A percentile compares a stretch with the other conserved stretches of the same genome.
phyloP scores from a whole-genome alignment of 2,797 vertebrate species.

The Sandelia bainsii region DNA sequence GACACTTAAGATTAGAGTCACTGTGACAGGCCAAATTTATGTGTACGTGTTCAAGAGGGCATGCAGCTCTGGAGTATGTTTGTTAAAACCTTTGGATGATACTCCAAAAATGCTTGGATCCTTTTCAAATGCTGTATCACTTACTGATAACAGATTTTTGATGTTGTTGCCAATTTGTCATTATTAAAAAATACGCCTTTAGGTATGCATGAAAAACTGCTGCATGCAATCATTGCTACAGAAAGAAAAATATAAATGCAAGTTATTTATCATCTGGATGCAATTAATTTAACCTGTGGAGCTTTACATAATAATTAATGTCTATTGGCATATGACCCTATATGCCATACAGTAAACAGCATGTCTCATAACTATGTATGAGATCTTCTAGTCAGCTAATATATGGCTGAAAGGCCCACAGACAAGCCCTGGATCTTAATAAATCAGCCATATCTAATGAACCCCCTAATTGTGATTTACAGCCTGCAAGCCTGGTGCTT shows the following conservation, averaged over 20 bases:
- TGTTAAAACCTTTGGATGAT: slow-evolving; percentile 60
- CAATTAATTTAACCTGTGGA: slow-evolving; percentile 69
- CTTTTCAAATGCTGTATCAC: slow-evolving; percentile 50
- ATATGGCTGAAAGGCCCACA: slow-evolving; percentile 56
- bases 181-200: slow-evolving; percentile 39
- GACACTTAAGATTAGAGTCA: slow-evolving; percentile 52
- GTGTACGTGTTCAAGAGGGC: slow-evolving; percentile 51
- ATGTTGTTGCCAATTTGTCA: slow-evolving; percentile 48
- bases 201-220: slow-evolving; percentile 40
- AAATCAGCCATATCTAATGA: slow-evolving; percentile 78
- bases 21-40: slow-evolving; percentile 54
- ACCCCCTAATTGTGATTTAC: slow-evolving; percentile 76
- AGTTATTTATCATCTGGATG: slow-evolving; percentile 57
- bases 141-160: slow-evolving; percentile 59
- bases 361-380: slow-evolving; percentile 75
- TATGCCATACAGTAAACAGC: slow-evolving; percentile 70
- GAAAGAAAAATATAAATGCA: slow-evolving; percentile 24
- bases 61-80: slow-evolving; percentile 47
- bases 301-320: slow-evolving; percentile 73
- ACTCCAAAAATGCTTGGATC: slow-evolving; percentile 55
- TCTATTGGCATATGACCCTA: slow-evolving; percentile 67
- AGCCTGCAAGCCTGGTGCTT: slow-evolving; percentile 48
- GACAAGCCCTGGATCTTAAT: slow-evolving; percentile 61
- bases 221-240: background rate
- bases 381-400: slow-evolving; percentile 69